Evolutionary conservation across 2,888 invertebrate genomes (phyloP), one percentile per base, ranked within the genome.

Genomic region (Glyphotaelius pellucidus): DNA sequence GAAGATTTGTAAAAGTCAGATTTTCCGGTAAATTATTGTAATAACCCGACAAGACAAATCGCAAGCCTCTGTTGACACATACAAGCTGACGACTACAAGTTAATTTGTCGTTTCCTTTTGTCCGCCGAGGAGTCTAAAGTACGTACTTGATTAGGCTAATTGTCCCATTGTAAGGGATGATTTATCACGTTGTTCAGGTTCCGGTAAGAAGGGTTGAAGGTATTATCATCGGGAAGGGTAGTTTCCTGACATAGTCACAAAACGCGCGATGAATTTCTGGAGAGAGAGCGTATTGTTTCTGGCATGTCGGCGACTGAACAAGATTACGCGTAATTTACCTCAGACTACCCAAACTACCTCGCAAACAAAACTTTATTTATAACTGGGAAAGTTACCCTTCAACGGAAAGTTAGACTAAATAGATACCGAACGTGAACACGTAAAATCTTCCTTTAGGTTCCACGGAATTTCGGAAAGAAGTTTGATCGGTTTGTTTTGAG

Each of bases 131-230:
- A 87, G 7, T 12, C 47, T 67, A 85, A 85, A 67, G 52, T 83
- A 83, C 35, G 52, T 32, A 87, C 52, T 87, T 87, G 87, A 87
- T 87, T 87, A 87, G 31, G 52, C 52, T 32, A 67, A 87, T 87
- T 87, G 87, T 87, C n/a, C 67, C 87, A 30, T 87, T 87, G 31
- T 67, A 67, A 87, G 87, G 32, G 87, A 67, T 67, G 87, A 87
- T 52, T 87, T 52, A 87, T 87, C 32, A 87, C 87, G 14, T 87
- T 87, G 87, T 31, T 52, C 30, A 35, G 87, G 67, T 32, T 38
- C 31, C 32, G 19, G 87, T 52, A 52, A 52, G 30, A 87, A 87
- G 87, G 87, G 87, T 67, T 32, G 87, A 86, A 87, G 67, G 87
- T 67, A 32, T 35, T 87, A 87, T 87, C 87, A 25, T 15, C 87